phyloP scores from a whole-genome alignment of 2,113 vertebrate genomes.

The Lepisosteus oculatus region DNA sequence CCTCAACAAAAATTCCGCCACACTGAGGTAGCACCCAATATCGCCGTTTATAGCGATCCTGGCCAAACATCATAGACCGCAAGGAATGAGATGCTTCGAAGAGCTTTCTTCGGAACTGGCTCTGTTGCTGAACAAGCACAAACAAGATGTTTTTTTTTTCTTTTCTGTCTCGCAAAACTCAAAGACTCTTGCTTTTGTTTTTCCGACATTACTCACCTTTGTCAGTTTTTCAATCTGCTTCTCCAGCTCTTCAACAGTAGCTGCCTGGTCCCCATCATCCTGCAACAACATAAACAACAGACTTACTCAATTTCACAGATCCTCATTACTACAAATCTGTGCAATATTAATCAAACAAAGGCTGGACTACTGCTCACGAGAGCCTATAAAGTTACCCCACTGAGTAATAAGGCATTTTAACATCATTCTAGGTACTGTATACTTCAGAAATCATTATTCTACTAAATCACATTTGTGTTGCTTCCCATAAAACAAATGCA shows the following conservation, averaged over 20 bases:
- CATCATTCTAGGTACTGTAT: no score
- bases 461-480: no score
- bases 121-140: slow-evolving; percentile 77
- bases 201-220: slow-evolving; percentile 69
- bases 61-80: slow-evolving; percentile 88
- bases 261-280: slow-evolving; percentile 83
- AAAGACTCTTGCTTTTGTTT: background rate
- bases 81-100: slow-evolving; percentile 85
- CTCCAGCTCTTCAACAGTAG: slow-evolving; percentile 88
- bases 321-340: no score
- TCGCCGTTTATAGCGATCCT: slow-evolving; percentile 86
- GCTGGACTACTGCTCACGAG: no score
- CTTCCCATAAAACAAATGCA: no score
- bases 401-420: no score
- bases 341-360: no score
- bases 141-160: background rate
- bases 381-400: no score
- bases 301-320: no score
- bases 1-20: slow-evolving; percentile 89
- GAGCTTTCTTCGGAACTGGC: slow-evolving; percentile 84
- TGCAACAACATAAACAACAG: slow-evolving; percentile 29
- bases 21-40: slow-evolving; percentile 94
- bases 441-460: no score
- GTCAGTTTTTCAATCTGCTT: slow-evolving; percentile 88
- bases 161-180: background rate